Base-by-base conservation (phyloP, 2,888 invertebrate genomes). In the Mesorhabditis spiculigera region DNA sequence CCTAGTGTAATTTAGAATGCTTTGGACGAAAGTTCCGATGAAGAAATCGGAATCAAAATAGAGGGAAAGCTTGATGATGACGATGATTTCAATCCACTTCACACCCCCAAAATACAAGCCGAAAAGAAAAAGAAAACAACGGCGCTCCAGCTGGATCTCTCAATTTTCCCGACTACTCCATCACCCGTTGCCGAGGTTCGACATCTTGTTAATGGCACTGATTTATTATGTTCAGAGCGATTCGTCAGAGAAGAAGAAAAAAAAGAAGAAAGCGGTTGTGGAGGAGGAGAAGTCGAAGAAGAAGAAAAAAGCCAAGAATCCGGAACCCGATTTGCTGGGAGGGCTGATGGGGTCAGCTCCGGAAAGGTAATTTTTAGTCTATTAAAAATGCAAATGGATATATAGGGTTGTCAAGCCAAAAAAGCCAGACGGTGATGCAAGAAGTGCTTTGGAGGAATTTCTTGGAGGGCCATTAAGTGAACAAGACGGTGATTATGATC, bases 11-110 rank as follows among this genome's bases (percentile, higher is more conserved):
- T 13, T 68, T 67, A 10, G 73, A 73, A 42, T 73, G 69, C 45
- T 65, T 64, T 58, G 71, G 69, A 10, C 73, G 70, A 10, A 71
- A 73, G 3, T 65, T 71, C 71, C 8, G 74, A 74, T 6, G 74
- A 74, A 43, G 74, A 74, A 58, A 68, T 74, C 63, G 74, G 74
- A 45, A 65, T 74, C 50, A 67, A 63, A 43, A 64, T 10, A 10
- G 63, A 67, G 43, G 64, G 67, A 5, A 62, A 67, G 43, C 67
- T 61, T 13, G 63, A 63, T 0, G 58, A 65, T 28, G 50, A 67
- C n/a, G 67, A 62, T 28, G 67, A 61, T 16, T 45, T 65, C 64
- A 64, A 42, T 44, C 65, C 28, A n/a, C 5, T 43, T 42, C 43
- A 64, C 16, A 10, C 64, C 41, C 3, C 41, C 41, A 41, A 28